Conservation (phyloP, 2,797 vertebrate species). For the Pachyuromys duprasi region DNA sequence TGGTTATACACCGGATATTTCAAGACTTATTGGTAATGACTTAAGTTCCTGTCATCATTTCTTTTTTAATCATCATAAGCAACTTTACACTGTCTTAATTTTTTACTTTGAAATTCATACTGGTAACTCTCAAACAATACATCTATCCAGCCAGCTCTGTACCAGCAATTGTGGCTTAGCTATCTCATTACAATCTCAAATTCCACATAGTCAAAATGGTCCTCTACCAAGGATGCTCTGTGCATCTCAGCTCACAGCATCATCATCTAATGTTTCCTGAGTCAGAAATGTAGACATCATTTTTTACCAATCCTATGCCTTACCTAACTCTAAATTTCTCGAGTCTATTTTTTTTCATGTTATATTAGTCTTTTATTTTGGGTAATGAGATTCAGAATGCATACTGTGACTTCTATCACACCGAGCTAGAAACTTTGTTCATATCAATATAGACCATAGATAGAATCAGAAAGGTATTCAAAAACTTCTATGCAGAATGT, state of each 20-base stretch:
- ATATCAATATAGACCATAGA: slow-evolving; percentile 24
- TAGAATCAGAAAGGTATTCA: slow-evolving; percentile 46
- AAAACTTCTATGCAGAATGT: not conserved
- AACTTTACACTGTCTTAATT: not conserved
- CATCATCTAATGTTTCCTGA: not conserved
- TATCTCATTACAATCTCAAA: not conserved
- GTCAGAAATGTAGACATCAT: not conserved
- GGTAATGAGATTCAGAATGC: not conserved
- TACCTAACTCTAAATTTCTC: not conserved
- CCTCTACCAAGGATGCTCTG: not conserved
- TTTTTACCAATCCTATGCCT: not conserved
- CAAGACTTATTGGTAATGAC: not conserved
- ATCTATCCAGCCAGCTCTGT: not conserved
- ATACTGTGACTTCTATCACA: slow-evolving; percentile 29
- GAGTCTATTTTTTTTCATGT: too few species aligned
- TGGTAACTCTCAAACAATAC: not conserved
- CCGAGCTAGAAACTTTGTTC: slow-evolving; percentile 17
- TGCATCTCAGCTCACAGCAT: not conserved
- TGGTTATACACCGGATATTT: not conserved
- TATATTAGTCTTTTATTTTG: slow-evolving; percentile 22
- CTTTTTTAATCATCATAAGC: not conserved
- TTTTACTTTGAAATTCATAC: not conserved
- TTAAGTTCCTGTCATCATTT: slow-evolving; percentile 9
- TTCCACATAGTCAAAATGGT: too few species aligned
- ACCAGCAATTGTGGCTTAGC: not conserved